Evolutionary conservation across 2,888 invertebrate species (phyloP), one percentile per base, ranked within the genome.

Genomic region (Standfussiana lucernea): DNA sequence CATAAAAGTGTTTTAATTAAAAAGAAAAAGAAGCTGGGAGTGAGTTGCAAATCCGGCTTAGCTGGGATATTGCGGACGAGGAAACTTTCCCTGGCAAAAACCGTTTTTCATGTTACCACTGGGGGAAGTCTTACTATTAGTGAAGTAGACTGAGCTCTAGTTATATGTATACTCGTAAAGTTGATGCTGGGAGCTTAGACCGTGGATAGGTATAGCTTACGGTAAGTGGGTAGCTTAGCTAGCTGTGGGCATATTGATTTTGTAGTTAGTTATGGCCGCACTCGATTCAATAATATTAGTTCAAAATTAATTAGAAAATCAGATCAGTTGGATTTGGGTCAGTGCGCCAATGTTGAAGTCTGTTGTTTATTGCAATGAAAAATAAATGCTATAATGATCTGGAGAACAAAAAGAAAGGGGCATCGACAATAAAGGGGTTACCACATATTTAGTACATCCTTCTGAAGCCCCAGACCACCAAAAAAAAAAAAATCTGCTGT

Each of bases 1-100:
- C 90, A 93, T 94, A 94, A 95, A 95, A 94, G 93, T 92, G 91
- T 93, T 95, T 95, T 95, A 95, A 95, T 95, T 95, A 95, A 95
- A 95, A 95, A 93, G 91, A 92, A 92, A 93, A 92, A 90, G 90
- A 91, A 91, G 91, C 89, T 90, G 89, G 89, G 92, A 93, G 93
- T 92, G 93, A 95, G 94, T 94, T 94, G 95, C 95, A 95, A 95
- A 96, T 95, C 95, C 95, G 93, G 93, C 93, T 95, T 94, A 94
- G 91, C 91, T 87, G 87, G 92, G 92, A 93, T 94, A 94, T 93
- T 93, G 91, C 91, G 91, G 92, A 92, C 87, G 87, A 84, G 91
- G 89, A 93, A 95, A 95, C 91, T 94, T 94, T 94, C 88, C 88
- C 90, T 89, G 86, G 89, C 79, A 88, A 90, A 93, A 93, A 94